These are phyloP conservation scores for Galbula dea DNA, from an alignment of 2,113 vertebrate genomes.

Conservation along the genomic window DNA sequence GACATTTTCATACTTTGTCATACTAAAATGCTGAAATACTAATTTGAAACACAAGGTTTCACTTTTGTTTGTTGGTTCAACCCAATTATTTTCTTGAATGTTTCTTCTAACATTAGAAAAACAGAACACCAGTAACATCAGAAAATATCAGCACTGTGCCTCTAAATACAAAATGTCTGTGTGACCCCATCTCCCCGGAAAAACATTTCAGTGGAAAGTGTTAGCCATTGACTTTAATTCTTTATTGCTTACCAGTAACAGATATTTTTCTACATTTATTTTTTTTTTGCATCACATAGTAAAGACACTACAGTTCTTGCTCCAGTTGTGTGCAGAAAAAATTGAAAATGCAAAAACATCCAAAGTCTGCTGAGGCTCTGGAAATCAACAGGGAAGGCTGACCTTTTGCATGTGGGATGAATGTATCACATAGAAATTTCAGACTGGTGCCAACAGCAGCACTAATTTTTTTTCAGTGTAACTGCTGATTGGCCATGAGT, in stretches of 20 bases:
- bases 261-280: not conserved
- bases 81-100: not conserved
- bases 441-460: fast-evolving
- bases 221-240: not conserved
- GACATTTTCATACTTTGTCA: not conserved
- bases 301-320: not conserved
- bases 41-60: not conserved
- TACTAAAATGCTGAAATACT: not conserved
- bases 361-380: not conserved
- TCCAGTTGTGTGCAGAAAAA: not conserved
- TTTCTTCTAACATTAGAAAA: not conserved
- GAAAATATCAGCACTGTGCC: not conserved
- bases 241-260: not conserved
- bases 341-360: not conserved
- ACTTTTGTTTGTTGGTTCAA: not conserved
- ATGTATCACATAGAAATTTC: not conserved
- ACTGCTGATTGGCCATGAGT: not conserved
- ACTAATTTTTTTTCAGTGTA: not conserved
- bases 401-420: not conserved
- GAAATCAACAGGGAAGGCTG: not conserved
- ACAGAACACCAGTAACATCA: not conserved
- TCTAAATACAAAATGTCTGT: not conserved
- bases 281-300: not conserved
- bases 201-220: not conserved
- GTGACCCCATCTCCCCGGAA: not conserved